Percentiles rank a stretch among this genome's conserved stretches.
These are phyloP conservation scores for Caenorhabditis sinica DNA, from an alignment of 2,888 invertebrate genomes.

Conservation along the genomic window DNA sequence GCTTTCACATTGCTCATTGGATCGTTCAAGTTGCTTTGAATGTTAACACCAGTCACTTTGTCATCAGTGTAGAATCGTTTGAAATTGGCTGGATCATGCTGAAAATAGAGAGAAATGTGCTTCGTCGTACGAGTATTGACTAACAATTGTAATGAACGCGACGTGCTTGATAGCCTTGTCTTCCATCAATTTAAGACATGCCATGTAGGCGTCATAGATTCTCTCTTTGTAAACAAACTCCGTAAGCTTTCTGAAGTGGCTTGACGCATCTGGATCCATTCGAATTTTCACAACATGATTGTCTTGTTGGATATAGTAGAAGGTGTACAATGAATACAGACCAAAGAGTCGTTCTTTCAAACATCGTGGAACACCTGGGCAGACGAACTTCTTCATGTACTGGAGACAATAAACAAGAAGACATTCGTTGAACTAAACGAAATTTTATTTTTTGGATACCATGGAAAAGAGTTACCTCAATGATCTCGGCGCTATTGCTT, in stretches of 20 bases:
- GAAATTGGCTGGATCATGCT: slow-evolving; percentile 54
- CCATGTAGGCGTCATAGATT: slow-evolving; percentile 42
- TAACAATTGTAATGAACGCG: slow-evolving; percentile 49
- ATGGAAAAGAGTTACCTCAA: slow-evolving; percentile 38
- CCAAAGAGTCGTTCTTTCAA: slow-evolving; percentile 56
- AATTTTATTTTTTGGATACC: neutral
- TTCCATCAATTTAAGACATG: slow-evolving; percentile 30
- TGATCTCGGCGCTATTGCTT: slow-evolving; percentile 53
- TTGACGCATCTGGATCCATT: slow-evolving; percentile 57
- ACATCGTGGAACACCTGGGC: slow-evolving; percentile 12
- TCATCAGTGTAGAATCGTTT: slow-evolving; percentile 52
- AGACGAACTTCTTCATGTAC: slow-evolving; percentile 42
- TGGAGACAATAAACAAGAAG: slow-evolving; percentile 37
- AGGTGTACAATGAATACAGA: slow-evolving; percentile 56
- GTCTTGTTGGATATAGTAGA: slow-evolving; percentile 44
- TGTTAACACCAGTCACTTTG: slow-evolving; percentile 18
- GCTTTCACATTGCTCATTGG: slow-evolving; percentile 32
- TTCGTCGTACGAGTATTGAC: neutral
- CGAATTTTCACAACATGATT: slow-evolving; percentile 60
- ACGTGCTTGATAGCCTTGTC: slow-evolving; percentile 51
- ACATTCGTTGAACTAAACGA: slow-evolving; percentile 59
- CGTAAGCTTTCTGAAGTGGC: slow-evolving; percentile 29
- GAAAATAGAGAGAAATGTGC: neutral
- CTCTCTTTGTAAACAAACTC: neutral
- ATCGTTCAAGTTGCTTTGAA: slow-evolving; percentile 45